Evolutionary conservation across 1,140 invertebrate genomes (phyloP).

Genomic region (Anastrepha obliqua): DNA sequence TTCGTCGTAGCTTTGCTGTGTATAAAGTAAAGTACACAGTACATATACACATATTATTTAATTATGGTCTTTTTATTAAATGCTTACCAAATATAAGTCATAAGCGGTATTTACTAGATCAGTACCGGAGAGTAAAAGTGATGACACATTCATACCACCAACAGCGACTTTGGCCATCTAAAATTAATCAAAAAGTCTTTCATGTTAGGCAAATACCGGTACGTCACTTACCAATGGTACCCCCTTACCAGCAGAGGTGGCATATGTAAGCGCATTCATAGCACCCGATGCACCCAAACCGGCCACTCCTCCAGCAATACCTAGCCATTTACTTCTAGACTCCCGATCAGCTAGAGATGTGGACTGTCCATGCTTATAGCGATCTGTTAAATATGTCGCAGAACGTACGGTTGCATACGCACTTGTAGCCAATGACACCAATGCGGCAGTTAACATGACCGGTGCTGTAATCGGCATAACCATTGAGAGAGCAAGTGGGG

Average conservation of each 20-base stretch:
- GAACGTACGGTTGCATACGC: slow-evolving; percentile 64
- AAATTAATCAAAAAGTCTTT: not conserved
- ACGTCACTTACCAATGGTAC: slow-evolving; percentile 63
- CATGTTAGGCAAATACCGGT: not conserved
- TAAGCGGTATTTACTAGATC: slow-evolving; percentile 64
- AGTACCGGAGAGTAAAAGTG: slow-evolving; percentile 65
- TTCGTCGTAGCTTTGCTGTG: slow-evolving; percentile 65
- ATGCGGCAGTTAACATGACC: slow-evolving; percentile 60
- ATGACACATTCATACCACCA: slow-evolving; percentile 58
- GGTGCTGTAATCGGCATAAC: slow-evolving; percentile 61
- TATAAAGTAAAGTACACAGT: slow-evolving; percentile 22
- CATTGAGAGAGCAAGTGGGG: slow-evolving; percentile 59
- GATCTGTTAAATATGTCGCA: slow-evolving; percentile 61
- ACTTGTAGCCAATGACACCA: slow-evolving; percentile 61
- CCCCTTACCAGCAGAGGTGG: slow-evolving; percentile 63
- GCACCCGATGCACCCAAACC: slow-evolving; percentile 67
- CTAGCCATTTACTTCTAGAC: slow-evolving; percentile 65
- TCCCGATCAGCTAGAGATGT: slow-evolving; percentile 63
- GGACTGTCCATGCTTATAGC: slow-evolving; percentile 66
- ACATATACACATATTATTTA: not conserved
- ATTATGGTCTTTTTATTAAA: not conserved
- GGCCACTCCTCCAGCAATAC: slow-evolving; percentile 61
- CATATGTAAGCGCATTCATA: slow-evolving; percentile 61
- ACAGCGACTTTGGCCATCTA: slow-evolving; percentile 19
- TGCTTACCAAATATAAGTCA: slow-evolving; percentile 64